Evolutionary conservation across 2,113 vertebrate species (phyloP).

Genomic region (Pteruthius melanotis): DNA sequence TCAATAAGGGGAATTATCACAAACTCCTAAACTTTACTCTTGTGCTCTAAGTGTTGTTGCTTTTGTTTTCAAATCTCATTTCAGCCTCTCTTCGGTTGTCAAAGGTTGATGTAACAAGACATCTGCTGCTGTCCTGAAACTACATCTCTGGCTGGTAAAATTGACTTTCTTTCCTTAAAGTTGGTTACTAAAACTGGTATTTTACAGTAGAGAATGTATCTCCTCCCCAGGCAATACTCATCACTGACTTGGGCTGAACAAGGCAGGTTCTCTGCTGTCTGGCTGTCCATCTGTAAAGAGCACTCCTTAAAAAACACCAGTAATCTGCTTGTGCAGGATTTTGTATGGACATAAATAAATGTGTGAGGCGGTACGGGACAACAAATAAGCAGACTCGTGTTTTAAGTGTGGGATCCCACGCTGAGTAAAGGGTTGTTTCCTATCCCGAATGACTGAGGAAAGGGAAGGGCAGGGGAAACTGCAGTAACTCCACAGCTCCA

Average conservation of each 20-base stretch:
- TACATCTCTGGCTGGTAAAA: neutral
- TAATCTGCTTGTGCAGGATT: neutral
- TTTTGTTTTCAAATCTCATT: neutral
- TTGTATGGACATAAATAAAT: neutral
- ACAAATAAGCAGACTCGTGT: neutral
- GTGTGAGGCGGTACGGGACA: neutral
- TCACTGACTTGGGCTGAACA: neutral
- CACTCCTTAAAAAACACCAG: neutral
- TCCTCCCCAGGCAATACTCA: neutral
- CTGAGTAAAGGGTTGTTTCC: neutral
- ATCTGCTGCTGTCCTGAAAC: neutral
- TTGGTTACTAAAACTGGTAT: neutral
- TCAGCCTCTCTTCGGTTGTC: neutral
- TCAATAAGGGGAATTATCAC: neutral
- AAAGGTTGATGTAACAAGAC: neutral
- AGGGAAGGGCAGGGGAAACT: neutral
- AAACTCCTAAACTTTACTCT: neutral
- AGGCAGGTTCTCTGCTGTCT: neutral
- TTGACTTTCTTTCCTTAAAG: neutral
- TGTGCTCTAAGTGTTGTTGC: neutral
- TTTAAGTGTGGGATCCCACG: neutral
- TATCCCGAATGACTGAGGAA: neutral
- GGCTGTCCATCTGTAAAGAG: neutral
- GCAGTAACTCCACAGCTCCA: conserved; percentile 7
- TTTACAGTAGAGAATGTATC: neutral